phyloP scores from a whole-genome alignment of 2,113 vertebrate species.

The Butastur rufipennis region DNA sequence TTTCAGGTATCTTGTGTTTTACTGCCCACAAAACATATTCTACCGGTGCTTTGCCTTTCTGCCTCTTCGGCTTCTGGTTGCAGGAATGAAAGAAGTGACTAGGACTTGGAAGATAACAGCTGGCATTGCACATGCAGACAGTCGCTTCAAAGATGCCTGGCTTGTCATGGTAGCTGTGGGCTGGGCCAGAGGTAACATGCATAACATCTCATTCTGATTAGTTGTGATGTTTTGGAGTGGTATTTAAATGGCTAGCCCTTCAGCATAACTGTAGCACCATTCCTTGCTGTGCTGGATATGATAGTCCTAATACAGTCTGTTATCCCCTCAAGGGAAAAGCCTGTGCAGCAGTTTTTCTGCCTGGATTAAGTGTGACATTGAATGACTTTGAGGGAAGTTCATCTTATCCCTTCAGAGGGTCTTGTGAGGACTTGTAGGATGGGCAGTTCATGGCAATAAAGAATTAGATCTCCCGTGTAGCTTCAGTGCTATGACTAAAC shows the following conservation, averaged over 20 bases:
- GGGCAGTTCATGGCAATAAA: neutral
- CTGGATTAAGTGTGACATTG: neutral
- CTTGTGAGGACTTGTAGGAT: neutral
- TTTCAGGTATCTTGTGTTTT: conserved; percentile 93
- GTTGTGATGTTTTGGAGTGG: neutral
- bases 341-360: neutral
- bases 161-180: conserved; percentile 91
- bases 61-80: conserved; percentile 85
- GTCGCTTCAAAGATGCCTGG: conserved; percentile 86
- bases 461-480: neutral
- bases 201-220: neutral
- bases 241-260: neutral
- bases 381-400: neutral
- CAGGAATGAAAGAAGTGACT: conserved; percentile 94
- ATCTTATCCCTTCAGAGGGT: neutral
- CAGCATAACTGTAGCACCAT: neutral
- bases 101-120: conserved; percentile 93
- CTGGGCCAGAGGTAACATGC: conserved; percentile 91
- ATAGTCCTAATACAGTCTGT: neutral
- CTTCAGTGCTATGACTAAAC: neutral
- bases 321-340: neutral
- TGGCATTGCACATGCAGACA: conserved; percentile 83
- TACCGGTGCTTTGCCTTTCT: conserved; percentile 76
- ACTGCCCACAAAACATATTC: conserved; percentile 86
- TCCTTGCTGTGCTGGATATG: neutral